These are phyloP conservation scores for Aspidoscelis tigris DNA, from an alignment of 2,113 vertebrate genomes.

Conservation along the genomic window DNA sequence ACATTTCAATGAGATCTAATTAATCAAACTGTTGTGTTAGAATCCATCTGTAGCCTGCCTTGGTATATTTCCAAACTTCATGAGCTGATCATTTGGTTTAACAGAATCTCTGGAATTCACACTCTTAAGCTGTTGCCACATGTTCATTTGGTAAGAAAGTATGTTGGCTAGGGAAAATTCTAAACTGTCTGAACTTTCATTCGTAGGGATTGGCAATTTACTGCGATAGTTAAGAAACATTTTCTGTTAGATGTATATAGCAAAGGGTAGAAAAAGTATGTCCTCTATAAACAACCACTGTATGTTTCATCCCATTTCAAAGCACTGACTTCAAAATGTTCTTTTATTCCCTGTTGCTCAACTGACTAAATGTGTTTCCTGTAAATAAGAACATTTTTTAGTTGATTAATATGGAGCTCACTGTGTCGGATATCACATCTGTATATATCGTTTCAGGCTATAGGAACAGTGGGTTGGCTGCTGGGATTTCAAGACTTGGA, in stretches of 20 bases:
- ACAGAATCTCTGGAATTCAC: conserved; percentile 46
- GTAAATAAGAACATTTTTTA: conserved; percentile 41
- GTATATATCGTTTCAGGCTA: conserved; percentile 45
- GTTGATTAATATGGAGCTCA: conserved; percentile 21
- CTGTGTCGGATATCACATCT: conserved; percentile 33
- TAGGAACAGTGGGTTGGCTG: conserved; percentile 20
- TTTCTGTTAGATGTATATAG: background rate
- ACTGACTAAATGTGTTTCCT: conserved; percentile 47
- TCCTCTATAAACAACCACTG: conserved; percentile 2
- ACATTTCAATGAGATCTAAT: background rate
- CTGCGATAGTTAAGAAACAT: background rate
- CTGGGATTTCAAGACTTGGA: conserved; percentile 28
- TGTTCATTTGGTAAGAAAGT: conserved; percentile 27
- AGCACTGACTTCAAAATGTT: conserved; percentile 28
- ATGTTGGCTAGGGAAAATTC: conserved; percentile 25
- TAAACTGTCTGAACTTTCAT: conserved; percentile 12
- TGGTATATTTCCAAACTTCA: conserved; percentile 34
- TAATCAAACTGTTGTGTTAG: conserved; percentile 33
- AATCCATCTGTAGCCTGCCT: background rate
- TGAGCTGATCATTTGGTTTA: conserved; percentile 38
- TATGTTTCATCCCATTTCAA: conserved; percentile 44
- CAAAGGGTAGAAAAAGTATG: background rate
- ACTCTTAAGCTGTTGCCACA: conserved; percentile 36
- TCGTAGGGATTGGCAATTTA: background rate
- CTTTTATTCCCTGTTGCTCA: conserved; percentile 49